phyloP scores from a whole-genome alignment of 2,797 vertebrate species.

The Eupleurogrammus muticus region DNA sequence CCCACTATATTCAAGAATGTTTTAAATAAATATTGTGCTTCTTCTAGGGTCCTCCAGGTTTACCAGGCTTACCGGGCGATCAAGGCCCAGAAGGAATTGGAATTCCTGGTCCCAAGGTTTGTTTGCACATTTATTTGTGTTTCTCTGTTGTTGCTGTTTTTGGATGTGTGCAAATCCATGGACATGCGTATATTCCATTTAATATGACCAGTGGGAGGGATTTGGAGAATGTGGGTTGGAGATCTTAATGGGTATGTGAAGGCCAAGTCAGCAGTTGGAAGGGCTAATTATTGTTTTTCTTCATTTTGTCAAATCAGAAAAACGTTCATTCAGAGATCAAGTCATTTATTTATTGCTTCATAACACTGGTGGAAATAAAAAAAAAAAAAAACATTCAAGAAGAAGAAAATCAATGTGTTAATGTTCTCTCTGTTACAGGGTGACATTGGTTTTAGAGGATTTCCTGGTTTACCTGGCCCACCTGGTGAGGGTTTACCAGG shows the following conservation, averaged over 20 bases:
- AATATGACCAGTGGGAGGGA: no score
- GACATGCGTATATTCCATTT: no score
- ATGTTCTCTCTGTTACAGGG: conserved; percentile 80
- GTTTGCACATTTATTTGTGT: conserved; percentile 9
- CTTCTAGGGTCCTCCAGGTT: conserved; percentile 87
- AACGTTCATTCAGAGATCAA: no score
- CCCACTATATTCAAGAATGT: background rate
- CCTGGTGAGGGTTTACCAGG: conserved; percentile 91
- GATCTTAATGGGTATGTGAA: no score
- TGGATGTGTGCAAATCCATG: no score
- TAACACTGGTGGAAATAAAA: no score
- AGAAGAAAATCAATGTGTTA: background rate
- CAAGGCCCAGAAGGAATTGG: conserved; percentile 88
- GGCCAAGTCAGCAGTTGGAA: no score
- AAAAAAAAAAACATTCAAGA: no score
- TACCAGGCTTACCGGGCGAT: conserved; percentile 86
- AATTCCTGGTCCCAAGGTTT: conserved; percentile 91
- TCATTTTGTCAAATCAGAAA: no score
- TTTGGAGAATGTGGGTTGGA: no score
- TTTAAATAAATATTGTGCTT: conserved; percentile 12
- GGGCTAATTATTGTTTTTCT: no score
- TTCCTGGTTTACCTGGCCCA: conserved; percentile 86
- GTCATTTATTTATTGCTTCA: no score
- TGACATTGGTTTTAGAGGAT: conserved; percentile 89
- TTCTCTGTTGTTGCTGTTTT: background rate